These are phyloP conservation scores for Chymomyza fuscimana DNA, from an alignment of 2,888 invertebrate species.

Conservation along the genomic window DNA sequence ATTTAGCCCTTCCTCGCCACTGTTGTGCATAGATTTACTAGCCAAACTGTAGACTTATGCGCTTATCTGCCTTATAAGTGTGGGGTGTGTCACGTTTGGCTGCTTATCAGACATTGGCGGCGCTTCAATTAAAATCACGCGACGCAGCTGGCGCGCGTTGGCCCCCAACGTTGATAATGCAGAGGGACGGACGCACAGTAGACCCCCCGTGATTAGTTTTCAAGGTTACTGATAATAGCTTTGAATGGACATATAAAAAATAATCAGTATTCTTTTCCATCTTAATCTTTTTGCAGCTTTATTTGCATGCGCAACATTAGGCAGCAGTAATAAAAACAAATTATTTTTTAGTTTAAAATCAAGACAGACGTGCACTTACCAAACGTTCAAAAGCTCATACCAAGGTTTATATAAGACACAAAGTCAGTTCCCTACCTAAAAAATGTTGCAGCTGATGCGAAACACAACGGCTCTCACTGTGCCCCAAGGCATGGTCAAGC, in stretches of 20 bases:
- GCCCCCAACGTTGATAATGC: background rate
- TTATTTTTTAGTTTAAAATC: constrained; percentile 2
- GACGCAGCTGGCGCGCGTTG: constrained; percentile 30
- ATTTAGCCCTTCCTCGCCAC: too few relatives aligned
- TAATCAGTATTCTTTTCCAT: constrained; percentile 44
- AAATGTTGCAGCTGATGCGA: constrained; percentile 57
- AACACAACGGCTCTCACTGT: constrained; percentile 20
- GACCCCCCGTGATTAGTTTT: constrained; percentile 45
- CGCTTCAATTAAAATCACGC: constrained; percentile 38
- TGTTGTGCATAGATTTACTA: background rate
- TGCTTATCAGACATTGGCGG: constrained; percentile 50
- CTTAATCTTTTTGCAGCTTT: constrained; percentile 18
- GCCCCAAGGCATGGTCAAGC: constrained; percentile 33
- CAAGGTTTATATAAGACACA: background rate
- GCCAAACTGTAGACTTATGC: background rate
- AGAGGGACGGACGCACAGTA: constrained; percentile 1
- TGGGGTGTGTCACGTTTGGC: constrained; percentile 68
- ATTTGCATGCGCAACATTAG: constrained; percentile 1
- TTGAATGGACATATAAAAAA: constrained; percentile 33
- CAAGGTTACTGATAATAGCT: constrained; percentile 63
- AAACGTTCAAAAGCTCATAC: background rate
- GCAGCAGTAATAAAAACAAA: background rate
- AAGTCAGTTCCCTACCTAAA: background rate
- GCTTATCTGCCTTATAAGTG: constrained; percentile 3
- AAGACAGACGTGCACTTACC: background rate